Base-by-base conservation (phyloP, 2,797 vertebrate genomes). In the Chelidonichthys spinosus region DNA sequence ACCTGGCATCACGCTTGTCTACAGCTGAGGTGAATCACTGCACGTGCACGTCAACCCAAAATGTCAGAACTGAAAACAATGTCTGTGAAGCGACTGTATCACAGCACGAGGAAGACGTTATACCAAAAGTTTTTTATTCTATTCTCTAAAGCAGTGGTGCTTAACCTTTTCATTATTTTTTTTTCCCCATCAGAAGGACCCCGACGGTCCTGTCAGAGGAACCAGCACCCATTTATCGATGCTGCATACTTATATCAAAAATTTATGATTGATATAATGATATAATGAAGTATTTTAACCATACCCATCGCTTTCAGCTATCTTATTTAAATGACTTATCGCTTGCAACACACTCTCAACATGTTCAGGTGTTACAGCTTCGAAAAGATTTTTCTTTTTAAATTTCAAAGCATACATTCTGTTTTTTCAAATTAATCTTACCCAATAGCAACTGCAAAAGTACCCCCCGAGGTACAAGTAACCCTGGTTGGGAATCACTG, bases 1-100 rank as follows among this genome's bases (percentile, higher is more conserved):
- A 87, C 86, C 85, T 85, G 88, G 75, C 82, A 82, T 76, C 69
- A 61, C 53, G 56, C 83, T 79, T 74, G 85, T 84, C 82, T 81
- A 40, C 84, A 25, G 76, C 67, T 47, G 78, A 84, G 72, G 83
- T 74, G 84, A 89, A 69, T 84, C 85, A 69, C 6, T 67, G 81
- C 82, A 81, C 75, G 62, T 54, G 69, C 49, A 60, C 60, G 42
- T 81, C 64, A 70, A 70, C 54, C 14, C 25, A 6, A 63, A 63
- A 67, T 73, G 79, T 91, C 79, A 88, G 55, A 44, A 87, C 6
- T 14, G 72, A 69, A 79, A 79, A 87, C 69, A 69, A 61, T 68
- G 66, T 78, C 50, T 78, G 62, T 63, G 77, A 72, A 81, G 76
- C 17, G 63, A 83, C 64, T 4, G 1, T 54, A 74, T 80, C 40